These are phyloP conservation scores for Spisula subtruncata DNA, from an alignment of 2,888 invertebrate species.

Conservation along the genomic window DNA sequence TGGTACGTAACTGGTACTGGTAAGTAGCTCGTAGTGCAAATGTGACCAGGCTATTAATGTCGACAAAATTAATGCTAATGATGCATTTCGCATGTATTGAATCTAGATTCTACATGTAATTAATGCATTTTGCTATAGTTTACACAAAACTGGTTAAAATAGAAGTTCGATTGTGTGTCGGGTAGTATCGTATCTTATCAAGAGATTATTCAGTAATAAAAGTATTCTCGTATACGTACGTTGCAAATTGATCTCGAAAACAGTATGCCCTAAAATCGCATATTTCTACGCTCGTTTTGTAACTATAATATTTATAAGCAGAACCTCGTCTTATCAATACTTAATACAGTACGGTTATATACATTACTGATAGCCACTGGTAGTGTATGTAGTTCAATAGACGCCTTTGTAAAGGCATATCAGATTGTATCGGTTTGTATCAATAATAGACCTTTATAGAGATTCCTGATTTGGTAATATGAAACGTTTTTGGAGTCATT, in stretches of 20 bases:
- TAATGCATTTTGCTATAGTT: too few species aligned
- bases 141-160: too few species aligned
- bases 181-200: too few species aligned
- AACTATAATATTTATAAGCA: neutral
- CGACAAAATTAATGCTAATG: too few species aligned
- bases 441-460: neutral
- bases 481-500: neutral
- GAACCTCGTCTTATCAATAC: neutral
- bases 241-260: neutral
- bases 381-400: neutral
- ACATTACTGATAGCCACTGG: neutral
- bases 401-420: neutral
- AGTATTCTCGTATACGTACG: too few species aligned
- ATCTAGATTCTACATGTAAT: too few species aligned
- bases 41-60: too few species aligned
- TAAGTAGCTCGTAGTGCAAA: too few species aligned
- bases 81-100: too few species aligned
- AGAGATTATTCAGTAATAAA: too few species aligned
- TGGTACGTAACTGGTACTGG: too few species aligned
- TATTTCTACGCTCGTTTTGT: neutral
- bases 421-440: constrained; percentile 20
- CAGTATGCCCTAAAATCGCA: neutral
- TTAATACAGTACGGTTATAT: neutral
- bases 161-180: too few species aligned
- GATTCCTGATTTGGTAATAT: neutral